Percentiles rank a stretch among this genome's conserved stretches.
These are phyloP conservation scores for Drosophila infuscata DNA, from an alignment of 2,888 invertebrate genomes.

Conservation along the genomic window DNA sequence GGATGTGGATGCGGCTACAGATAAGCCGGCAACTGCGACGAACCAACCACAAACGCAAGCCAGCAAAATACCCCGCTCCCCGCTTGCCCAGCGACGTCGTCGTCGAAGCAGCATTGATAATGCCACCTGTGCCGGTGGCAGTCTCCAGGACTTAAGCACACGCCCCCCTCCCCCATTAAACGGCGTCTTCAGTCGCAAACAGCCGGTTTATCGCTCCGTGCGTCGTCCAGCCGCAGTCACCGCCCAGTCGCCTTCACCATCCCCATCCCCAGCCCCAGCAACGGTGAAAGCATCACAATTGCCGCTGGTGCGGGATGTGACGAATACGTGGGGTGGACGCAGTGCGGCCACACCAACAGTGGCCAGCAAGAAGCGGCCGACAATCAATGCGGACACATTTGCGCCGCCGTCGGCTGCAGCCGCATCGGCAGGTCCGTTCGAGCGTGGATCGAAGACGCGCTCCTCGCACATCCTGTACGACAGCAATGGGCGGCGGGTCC, in stretches of 20 bases:
- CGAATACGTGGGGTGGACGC: conserved; percentile 92
- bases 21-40: background rate
- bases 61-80: conserved; percentile 85
- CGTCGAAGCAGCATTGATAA: conserved; percentile 84
- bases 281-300: conserved; percentile 45
- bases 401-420: conserved; percentile 70
- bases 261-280: conserved; percentile 45
- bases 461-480: conserved; percentile 85
- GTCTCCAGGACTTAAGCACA: conserved; percentile 78
- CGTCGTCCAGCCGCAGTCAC: conserved; percentile 77
- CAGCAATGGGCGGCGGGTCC: conserved; percentile 85
- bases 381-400: conserved; percentile 88
- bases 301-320: conserved; percentile 85
- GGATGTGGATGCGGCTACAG: background rate
- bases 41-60: conserved; percentile 57
- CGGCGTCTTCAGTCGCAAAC: conserved; percentile 79
- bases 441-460: conserved; percentile 84
- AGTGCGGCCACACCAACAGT: conserved; percentile 72
- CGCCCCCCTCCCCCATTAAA: conserved; percentile 70
- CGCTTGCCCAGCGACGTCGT: conserved; percentile 82
- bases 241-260: conserved; percentile 77
- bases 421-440: conserved; percentile 85
- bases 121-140: conserved; percentile 79
- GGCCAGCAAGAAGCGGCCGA: conserved; percentile 85
- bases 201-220: conserved; percentile 84